A percentile compares a stretch with the other conserved stretches of the same genome.
phyloP scores from a whole-genome alignment of 2,113 vertebrate species.

The Peromyscus maniculatus region DNA sequence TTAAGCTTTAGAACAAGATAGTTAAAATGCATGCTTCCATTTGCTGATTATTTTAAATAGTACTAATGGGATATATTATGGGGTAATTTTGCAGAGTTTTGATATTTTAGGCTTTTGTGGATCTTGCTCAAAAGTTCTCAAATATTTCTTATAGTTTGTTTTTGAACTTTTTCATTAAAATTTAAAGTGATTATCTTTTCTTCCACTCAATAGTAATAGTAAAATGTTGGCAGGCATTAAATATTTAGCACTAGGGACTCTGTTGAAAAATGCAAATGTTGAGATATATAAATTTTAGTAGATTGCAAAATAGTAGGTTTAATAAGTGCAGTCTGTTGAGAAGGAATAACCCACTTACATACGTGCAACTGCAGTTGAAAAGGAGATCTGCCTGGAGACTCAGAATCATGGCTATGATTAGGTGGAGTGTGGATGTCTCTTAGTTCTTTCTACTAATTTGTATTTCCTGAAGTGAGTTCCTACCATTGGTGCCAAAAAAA shows the following conservation, averaged over 20 bases:
- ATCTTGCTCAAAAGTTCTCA: not conserved
- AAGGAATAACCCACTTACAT: conserved; percentile 20
- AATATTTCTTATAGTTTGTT: not conserved
- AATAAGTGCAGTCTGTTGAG: not conserved
- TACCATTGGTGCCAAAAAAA: not conserved
- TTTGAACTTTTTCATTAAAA: conserved; percentile 47
- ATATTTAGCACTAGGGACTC: conserved; percentile 13
- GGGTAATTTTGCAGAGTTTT: conserved; percentile 14
- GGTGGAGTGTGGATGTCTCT: not conserved
- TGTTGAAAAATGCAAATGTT: conserved; percentile 3
- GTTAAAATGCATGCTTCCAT: conserved; percentile 49
- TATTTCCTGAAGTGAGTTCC: not conserved
- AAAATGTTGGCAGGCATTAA: not conserved
- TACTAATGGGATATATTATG: not conserved
- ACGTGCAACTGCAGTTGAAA: not conserved
- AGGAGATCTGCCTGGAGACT: not conserved
- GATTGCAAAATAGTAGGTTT: not conserved
- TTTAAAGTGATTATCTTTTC: conserved; percentile 1
- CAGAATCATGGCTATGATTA: not conserved
- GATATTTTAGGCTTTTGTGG: not conserved
- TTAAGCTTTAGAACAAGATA: conserved; percentile 50
- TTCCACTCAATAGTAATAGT: not conserved
- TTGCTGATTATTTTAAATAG: conserved; percentile 62
- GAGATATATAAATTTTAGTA: conserved; percentile 15
- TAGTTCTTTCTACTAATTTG: not conserved